phyloP scores from a whole-genome alignment of 2,888 invertebrate species.

The Cheilosia vulpina region DNA sequence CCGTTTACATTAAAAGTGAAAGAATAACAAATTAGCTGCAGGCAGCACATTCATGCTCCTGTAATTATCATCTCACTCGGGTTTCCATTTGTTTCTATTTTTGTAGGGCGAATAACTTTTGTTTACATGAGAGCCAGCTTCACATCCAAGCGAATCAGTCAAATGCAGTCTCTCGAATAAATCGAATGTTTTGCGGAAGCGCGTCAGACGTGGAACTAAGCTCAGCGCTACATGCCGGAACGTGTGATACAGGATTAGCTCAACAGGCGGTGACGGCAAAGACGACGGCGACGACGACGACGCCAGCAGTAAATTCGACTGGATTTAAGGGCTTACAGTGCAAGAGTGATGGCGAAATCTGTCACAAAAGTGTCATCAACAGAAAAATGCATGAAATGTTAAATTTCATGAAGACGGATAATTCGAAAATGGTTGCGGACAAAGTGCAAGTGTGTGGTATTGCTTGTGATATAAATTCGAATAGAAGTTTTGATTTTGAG shows the following conservation, averaged over 20 bases:
- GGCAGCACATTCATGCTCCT: slow-evolving; percentile 28
- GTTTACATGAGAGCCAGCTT: slow-evolving; percentile 76
- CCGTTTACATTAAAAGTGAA: slow-evolving; percentile 6
- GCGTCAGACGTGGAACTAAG: slow-evolving; percentile 61
- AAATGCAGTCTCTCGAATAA: slow-evolving; percentile 77
- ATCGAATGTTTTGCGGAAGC: slow-evolving; percentile 77
- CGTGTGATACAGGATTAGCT: slow-evolving; percentile 47
- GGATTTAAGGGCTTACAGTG: slow-evolving; percentile 48
- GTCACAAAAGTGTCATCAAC: slow-evolving; percentile 52
- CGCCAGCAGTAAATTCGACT: slow-evolving; percentile 13
- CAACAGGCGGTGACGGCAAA: slow-evolving; percentile 25
- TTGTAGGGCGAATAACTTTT: slow-evolving; percentile 78
- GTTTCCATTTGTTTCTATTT: slow-evolving; percentile 71
- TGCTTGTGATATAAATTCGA: slow-evolving; percentile 41
- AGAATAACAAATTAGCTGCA: slow-evolving; percentile 47
- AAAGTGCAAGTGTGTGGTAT: slow-evolving; percentile 41
- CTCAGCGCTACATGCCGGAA: slow-evolving; percentile 24
- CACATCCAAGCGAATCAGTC: slow-evolving; percentile 75
- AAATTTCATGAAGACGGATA: slow-evolving; percentile 57
- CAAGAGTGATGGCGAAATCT: slow-evolving; percentile 58
- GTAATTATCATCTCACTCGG: slow-evolving; percentile 59
- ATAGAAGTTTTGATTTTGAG: slow-evolving; percentile 28
- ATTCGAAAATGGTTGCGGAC: slow-evolving; percentile 39
- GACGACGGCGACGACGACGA: neutral
- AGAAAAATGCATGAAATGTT: slow-evolving; percentile 66